A percentile compares a stretch with the other conserved stretches of the same genome.
Evolutionary conservation across 2,888 invertebrate genomes (phyloP).

Genomic region (Drosophila rellima): DNA sequence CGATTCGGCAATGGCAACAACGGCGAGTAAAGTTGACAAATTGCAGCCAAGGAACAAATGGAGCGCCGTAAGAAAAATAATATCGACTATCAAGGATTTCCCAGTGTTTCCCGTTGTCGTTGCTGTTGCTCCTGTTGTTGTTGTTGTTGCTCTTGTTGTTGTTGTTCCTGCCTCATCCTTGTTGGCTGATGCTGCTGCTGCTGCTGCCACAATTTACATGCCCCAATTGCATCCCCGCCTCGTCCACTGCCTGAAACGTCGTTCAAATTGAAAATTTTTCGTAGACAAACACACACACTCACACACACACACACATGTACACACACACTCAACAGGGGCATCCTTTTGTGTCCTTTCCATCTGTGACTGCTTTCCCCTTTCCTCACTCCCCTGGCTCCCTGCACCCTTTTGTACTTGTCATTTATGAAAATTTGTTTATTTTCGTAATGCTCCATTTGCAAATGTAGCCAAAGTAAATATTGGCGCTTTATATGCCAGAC

Average conservation of each 20-base stretch:
- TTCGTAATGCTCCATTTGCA: constrained; percentile 81
- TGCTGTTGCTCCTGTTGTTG: constrained; percentile 26
- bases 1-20: constrained; percentile 59
- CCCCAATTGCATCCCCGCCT: constrained; percentile 71
- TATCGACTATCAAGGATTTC: constrained; percentile 79
- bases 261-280: constrained; percentile 74
- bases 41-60: constrained; percentile 78
- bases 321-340: constrained; percentile 44
- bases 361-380: constrained; percentile 22
- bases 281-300: constrained; percentile 53
- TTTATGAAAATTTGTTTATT: constrained; percentile 84
- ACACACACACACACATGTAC: constrained; percentile 26
- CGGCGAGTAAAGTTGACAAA: constrained; percentile 77
- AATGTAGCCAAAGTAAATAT: constrained; percentile 83
- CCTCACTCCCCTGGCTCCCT: constrained; percentile 12
- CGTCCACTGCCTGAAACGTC: constrained; percentile 70
- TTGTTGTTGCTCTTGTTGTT: constrained; percentile 37
- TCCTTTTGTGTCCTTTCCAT: constrained; percentile 67
- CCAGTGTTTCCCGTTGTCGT: constrained; percentile 49
- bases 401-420: constrained; percentile 77
- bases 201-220: constrained; percentile 76
- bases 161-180: constrained; percentile 24
- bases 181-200: constrained; percentile 36
- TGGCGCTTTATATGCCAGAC: constrained; percentile 66
- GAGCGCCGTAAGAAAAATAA: constrained; percentile 81